These are phyloP conservation scores for Seriola rivoliana DNA, from an alignment of 2,113 vertebrate genomes.

Conservation along the genomic window DNA sequence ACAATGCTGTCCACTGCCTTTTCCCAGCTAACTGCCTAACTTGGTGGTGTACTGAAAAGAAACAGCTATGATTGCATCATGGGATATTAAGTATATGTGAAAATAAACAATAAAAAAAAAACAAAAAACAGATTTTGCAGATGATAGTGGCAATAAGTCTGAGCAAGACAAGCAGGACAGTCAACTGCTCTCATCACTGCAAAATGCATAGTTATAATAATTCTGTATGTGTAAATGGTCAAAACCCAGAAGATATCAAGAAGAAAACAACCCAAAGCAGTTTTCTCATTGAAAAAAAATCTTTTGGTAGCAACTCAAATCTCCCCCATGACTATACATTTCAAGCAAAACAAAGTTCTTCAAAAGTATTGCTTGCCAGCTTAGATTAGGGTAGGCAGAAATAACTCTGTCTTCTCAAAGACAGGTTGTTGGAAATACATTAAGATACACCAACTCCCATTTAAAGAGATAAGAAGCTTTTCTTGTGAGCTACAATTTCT, in stretches of 20 bases:
- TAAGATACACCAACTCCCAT: too few species aligned
- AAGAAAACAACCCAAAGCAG: neutral
- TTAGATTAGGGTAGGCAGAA: neutral
- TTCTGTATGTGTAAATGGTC: neutral
- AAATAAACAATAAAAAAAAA: neutral
- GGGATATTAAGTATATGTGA: neutral
- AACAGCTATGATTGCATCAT: conserved; percentile 4
- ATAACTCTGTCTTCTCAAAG: neutral
- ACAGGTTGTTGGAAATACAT: neutral
- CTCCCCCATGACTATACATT: neutral
- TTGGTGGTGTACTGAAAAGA: neutral
- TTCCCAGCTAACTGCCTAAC: conserved; percentile 19
- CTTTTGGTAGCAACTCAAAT: neutral
- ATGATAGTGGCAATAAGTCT: neutral
- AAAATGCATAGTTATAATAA: neutral
- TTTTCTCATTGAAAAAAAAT: neutral
- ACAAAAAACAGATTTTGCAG: neutral
- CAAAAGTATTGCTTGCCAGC: conserved; percentile 1
- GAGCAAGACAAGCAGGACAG: neutral
- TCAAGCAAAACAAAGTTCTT: neutral
- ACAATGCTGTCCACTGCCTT: neutral
- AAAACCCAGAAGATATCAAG: neutral
- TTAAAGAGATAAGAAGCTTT: neutral
- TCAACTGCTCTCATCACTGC: neutral
- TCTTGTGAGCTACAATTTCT: neutral